Base-by-base conservation (phyloP, 1,140 invertebrate species). In the Nephila pilipes region DNA sequence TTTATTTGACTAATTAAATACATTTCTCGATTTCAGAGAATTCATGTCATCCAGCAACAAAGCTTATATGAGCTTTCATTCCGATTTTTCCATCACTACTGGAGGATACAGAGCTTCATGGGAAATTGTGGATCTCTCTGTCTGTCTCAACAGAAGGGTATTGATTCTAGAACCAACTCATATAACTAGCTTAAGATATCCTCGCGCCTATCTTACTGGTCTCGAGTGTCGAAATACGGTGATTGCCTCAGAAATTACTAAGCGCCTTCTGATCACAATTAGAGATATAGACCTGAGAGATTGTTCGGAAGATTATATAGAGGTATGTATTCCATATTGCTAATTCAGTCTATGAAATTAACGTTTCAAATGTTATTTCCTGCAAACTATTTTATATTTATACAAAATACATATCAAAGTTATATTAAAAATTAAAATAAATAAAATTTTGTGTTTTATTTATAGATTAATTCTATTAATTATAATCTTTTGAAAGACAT, bases 201-300 rank as follows among this genome's bases (percentile, higher is more conserved):
- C 97, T 0, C 94, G 97, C 90, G 97, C 97, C 94, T 95, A 97
- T 63, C 95, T 97, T 5, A 96, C 97, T 0, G 95, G 96, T 92
- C 94, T 97, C n/a, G 96, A 97, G 94, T 98, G 97, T 94, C 96
- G 96, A 14, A 96, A 97, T 55, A 96, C 96, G 2, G 97, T 97
- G 55, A 95, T 96, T 36, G 97, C 97, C 25, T 97, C 97, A 25
- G 95, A 95, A 95, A 96, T 96, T 22, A 96, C 96, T 95, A 95
- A 93, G 18, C 65, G 93, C 32, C 46, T 94, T 2, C 97, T 97
- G 96, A 95, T 97, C 2, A 97, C 97, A 94, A 96, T 97, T 87
- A 95, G 95, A 89, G 95, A 96, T 87, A 97, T 96, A 94, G 96
- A 97, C 29, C 90, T 96, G 96, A 69, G 88, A n/a, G 46, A 58